These are phyloP conservation scores for Garrulus glandarius DNA, from an alignment of 2,797 vertebrate species.

Conservation along the genomic window DNA sequence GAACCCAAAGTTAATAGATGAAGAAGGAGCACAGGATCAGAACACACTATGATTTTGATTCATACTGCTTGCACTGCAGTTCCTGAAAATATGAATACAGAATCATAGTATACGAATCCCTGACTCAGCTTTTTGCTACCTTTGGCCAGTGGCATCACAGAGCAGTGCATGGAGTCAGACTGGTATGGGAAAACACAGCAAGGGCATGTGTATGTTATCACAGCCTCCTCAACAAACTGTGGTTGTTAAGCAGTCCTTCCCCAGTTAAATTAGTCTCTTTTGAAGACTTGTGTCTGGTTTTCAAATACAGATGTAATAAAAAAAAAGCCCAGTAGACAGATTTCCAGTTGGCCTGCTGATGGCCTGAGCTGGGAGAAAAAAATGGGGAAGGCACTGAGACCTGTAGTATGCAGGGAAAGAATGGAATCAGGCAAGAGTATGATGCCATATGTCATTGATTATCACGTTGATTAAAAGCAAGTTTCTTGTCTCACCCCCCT, in stretches of 20 bases:
- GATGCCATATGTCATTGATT: constrained; percentile 81
- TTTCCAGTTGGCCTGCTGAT: constrained; percentile 49
- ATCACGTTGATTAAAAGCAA: constrained; percentile 86
- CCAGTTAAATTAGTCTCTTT: constrained; percentile 80
- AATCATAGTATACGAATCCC: background rate
- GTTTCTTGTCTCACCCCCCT: constrained; percentile 61
- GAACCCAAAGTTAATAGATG: background rate
- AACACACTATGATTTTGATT: background rate
- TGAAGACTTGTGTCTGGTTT: constrained; percentile 69
- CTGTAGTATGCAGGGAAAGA: constrained; percentile 63
- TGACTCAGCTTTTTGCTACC: background rate
- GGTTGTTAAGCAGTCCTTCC: constrained; percentile 77
- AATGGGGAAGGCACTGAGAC: background rate
- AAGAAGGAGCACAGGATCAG: background rate
- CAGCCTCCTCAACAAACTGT: constrained; percentile 74
- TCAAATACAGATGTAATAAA: constrained; percentile 47
- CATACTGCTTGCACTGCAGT: background rate
- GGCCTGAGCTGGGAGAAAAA: background rate
- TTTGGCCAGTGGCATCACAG: background rate
- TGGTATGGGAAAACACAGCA: background rate
- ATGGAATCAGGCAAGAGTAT: constrained; percentile 63
- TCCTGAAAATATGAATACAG: background rate
- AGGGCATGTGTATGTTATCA: constrained; percentile 62
- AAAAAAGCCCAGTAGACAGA: background rate
- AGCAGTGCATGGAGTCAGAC: background rate